Evolutionary conservation across 2,797 vertebrate species (phyloP).

Genomic region (Echiichthys vipera): DNA sequence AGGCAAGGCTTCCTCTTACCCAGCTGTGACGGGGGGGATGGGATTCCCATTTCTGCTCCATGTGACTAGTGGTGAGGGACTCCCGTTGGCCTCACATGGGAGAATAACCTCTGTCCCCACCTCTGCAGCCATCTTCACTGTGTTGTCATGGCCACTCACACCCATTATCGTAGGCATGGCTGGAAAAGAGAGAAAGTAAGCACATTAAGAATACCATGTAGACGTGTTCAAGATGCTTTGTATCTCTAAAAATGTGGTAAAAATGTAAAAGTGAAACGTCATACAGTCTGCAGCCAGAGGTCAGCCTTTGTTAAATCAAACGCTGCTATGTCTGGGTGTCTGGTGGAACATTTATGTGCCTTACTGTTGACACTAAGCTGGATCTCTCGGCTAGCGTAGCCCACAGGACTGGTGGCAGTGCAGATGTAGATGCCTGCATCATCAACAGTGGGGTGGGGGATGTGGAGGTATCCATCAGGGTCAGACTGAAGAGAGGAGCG

Average conservation of each 20-base stretch:
- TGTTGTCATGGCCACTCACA: constrained; percentile 55
- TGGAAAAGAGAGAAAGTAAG: constrained; percentile 58
- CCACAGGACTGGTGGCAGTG: constrained; percentile 89
- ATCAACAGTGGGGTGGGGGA: constrained; percentile 74
- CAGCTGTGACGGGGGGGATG: constrained; percentile 81
- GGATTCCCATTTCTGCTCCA: constrained; percentile 88
- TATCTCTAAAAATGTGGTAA: not conserved
- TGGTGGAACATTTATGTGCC: constrained; percentile 51
- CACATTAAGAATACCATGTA: constrained; percentile 15
- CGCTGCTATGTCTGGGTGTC: constrained; percentile 21
- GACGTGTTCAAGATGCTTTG: constrained; percentile 1
- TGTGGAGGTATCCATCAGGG: constrained; percentile 84
- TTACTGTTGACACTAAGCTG: constrained; percentile 93
- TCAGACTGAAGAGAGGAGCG: constrained; percentile 69
- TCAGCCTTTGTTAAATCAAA: constrained; percentile 31
- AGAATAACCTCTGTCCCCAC: constrained; percentile 89
- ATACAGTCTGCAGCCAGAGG: not conserved
- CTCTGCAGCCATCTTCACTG: constrained; percentile 80
- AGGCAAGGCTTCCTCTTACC: constrained; percentile 81
- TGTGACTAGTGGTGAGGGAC: constrained; percentile 86
- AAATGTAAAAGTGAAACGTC: not conserved
- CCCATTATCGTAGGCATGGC: constrained; percentile 88
- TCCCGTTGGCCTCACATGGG: constrained; percentile 89
- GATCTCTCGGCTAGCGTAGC: constrained; percentile 88
- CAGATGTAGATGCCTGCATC: constrained; percentile 91